Conservation (phyloP, 1,140 invertebrate species). For the Drosophila prosaltans region DNA sequence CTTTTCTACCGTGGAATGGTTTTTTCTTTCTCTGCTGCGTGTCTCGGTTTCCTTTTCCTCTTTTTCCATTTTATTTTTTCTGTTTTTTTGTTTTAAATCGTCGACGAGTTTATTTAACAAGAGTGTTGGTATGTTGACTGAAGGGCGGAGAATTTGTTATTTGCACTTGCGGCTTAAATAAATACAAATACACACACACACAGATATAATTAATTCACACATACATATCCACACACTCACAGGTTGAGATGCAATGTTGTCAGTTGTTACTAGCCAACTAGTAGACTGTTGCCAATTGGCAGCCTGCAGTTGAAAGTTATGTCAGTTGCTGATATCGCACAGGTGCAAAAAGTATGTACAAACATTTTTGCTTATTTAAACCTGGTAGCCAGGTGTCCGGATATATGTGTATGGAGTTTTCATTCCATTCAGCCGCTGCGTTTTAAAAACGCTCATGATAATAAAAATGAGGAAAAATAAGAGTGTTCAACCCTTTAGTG, state of each 20-base stretch:
- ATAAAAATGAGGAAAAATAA: slow-evolving; percentile 52
- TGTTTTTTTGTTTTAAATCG: slow-evolving; percentile 18
- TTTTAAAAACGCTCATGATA: slow-evolving; percentile 45
- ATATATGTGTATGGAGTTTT: slow-evolving; percentile 31
- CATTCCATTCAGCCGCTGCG: slow-evolving; percentile 57
- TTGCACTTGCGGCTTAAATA: slow-evolving; percentile 57
- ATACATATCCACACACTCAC: slow-evolving; percentile 22
- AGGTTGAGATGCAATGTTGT: slow-evolving; percentile 40
- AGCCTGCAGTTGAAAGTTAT: slow-evolving; percentile 2
- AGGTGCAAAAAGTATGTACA: slow-evolving; percentile 1
- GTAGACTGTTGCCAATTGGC: slow-evolving; percentile 9
- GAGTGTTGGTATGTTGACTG: slow-evolving; percentile 13
- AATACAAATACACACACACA: slow-evolving; percentile 46
- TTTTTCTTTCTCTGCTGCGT: too few relatives aligned
- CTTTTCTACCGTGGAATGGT: too few relatives aligned
- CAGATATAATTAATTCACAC: neutral
- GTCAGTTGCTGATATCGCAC: neutral
- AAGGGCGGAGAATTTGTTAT: slow-evolving; percentile 21
- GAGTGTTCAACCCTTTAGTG: neutral
- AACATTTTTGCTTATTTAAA: too few relatives aligned
- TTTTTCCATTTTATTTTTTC: neutral
- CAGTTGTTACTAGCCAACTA: slow-evolving; percentile 36
- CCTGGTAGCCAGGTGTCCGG: slow-evolving; percentile 24
- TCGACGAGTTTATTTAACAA: slow-evolving; percentile 14
- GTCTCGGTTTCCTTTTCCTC: too few relatives aligned